Evolutionary conservation across 2,888 invertebrate species (phyloP), one percentile per base, ranked within the genome.

Genomic region (Teinopalpus imperialis): DNA sequence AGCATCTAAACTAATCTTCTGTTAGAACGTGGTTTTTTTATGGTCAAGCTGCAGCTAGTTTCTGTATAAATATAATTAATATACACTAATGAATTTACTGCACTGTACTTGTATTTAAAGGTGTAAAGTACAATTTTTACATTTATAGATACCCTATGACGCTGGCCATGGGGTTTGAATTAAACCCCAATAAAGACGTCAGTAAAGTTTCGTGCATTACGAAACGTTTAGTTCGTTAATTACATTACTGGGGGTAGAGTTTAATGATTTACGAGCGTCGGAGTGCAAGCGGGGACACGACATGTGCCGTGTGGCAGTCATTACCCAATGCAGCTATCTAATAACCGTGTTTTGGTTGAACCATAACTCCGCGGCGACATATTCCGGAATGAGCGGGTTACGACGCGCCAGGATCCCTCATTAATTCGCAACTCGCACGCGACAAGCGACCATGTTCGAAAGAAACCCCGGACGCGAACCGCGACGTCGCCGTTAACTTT

Each of bases 361-460:
- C 65, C 67, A 67, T 66, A 71, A 71, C 68, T 68, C 70, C 63
- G 68, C 36, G 43, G 49, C 54, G 74, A 73, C 71, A 72, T 70
- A 72, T 74, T 66, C 62, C 66, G 68, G 76, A 85, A 86, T 81
- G 81, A 85, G 78, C 81, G 78, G 81, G 80, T 81, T 73, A 74
- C 78, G 80, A 75, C 81, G 71, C 82, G 73, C 68, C 69, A 74
- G 75, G 71, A 77, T 74, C 76, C 69, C 72, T 83, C 86, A 81
- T 83, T 87, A 87, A 86, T 85, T 81, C 79, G 75, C 63, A 60
- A 59, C 71, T 69, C 63, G 68, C 87, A 87, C 87, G 87, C 87
- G 81, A 87, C 75, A 81, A 81, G 68, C 71, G 67, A 75, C 56
- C 78, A 77, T 79, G 81, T 79, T 80, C 75, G 80, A 82, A 82